A percentile compares a stretch with the other conserved stretches of the same genome.
Evolutionary conservation across 2,113 vertebrate genomes (phyloP).

Genomic region (Sakesphorus luctuosus): DNA sequence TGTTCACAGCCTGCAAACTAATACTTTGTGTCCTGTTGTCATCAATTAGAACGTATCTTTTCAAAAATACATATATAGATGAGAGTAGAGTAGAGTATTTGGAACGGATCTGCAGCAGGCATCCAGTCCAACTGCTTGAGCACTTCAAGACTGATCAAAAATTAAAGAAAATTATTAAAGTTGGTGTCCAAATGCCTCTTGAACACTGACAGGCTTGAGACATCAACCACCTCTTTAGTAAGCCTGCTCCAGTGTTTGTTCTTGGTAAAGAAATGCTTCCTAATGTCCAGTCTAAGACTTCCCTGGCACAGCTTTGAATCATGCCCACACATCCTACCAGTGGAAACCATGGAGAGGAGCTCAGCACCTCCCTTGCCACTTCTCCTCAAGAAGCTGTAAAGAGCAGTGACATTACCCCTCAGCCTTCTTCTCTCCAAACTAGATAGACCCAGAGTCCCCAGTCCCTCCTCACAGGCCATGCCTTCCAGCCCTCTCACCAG

Average conservation of each 20-base stretch:
- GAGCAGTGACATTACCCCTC: not conserved
- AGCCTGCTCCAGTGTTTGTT: not conserved
- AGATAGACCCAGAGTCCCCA: accelerated
- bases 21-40: not conserved
- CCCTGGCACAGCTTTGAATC: accelerated
- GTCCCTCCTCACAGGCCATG: accelerated
- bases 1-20: not conserved
- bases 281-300: not conserved
- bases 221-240: not conserved
- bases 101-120: accelerated
- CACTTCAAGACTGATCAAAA: not conserved
- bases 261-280: not conserved
- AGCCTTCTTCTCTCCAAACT: not conserved
- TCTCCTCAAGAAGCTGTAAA: not conserved
- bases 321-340: accelerated
- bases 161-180: not conserved
- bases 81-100: not conserved
- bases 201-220: not conserved
- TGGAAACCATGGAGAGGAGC: not conserved
- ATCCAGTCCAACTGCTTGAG: not conserved
- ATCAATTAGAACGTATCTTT: not conserved
- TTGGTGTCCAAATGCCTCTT: not conserved
- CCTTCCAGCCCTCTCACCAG: not conserved
- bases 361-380: not conserved
- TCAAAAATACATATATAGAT: not conserved